Percentiles rank a stretch among this genome's conserved stretches.
These are phyloP conservation scores for Mythimna ferrago DNA, from an alignment of 2,888 invertebrate species.

Conservation along the genomic window DNA sequence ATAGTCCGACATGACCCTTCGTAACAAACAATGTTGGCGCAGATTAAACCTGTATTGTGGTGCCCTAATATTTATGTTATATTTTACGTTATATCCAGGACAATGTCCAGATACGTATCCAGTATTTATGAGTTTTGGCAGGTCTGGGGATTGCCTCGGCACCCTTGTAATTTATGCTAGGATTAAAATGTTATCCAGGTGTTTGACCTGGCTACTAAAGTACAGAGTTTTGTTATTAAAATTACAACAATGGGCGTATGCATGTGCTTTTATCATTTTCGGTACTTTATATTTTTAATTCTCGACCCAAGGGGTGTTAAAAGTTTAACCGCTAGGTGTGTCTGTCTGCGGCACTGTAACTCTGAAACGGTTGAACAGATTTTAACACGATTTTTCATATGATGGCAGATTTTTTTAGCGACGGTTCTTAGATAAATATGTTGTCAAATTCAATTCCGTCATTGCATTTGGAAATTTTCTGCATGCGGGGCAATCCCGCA, in stretches of 20 bases:
- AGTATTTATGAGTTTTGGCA: conserved; percentile 61
- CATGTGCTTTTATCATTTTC: neutral
- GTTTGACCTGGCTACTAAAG: conserved; percentile 25
- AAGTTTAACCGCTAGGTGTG: too few species aligned
- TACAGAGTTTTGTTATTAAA: conserved; percentile 1
- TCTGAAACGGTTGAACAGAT: too few species aligned
- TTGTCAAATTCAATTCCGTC: too few species aligned
- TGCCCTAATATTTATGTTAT: conserved; percentile 56
- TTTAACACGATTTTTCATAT: too few species aligned
- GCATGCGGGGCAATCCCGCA: too few species aligned
- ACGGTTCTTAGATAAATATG: too few species aligned
- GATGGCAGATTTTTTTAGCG: too few species aligned
- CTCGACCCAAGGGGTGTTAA: too few species aligned
- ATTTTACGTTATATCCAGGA: conserved; percentile 46
- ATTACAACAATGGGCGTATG: conserved; percentile 8
- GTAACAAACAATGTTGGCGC: conserved; percentile 54
- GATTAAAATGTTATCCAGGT: conserved; percentile 48
- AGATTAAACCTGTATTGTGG: conserved; percentile 62
- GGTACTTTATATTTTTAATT: neutral
- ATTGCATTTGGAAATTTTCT: too few species aligned
- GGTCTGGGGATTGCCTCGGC: conserved; percentile 42
- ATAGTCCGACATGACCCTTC: conserved; percentile 42
- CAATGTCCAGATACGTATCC: conserved; percentile 53
- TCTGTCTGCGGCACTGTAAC: too few species aligned
- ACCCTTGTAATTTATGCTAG: conserved; percentile 44